Evolutionary conservation across 2,797 vertebrate genomes (phyloP).

Genomic region (Halcyon badia): DNA sequence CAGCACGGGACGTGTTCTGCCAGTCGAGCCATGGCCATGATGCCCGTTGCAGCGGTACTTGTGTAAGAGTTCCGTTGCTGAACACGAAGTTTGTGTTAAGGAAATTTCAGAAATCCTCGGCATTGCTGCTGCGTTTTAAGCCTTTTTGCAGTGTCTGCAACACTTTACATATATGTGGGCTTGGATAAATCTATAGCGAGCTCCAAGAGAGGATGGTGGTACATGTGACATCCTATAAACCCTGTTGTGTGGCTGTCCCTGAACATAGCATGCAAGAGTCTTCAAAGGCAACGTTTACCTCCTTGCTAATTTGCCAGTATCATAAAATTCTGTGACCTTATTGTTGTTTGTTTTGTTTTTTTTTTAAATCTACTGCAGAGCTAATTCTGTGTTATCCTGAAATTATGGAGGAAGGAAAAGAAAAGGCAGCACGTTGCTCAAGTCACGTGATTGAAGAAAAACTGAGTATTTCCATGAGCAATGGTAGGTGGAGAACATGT

Average conservation of each 20-base stretch:
- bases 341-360: not conserved
- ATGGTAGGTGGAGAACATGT: not conserved
- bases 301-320: not conserved
- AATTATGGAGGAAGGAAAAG: constrained; percentile 29
- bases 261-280: not conserved
- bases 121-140: not conserved
- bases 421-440: not conserved
- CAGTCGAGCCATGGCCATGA: accelerated
- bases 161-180: accelerated
- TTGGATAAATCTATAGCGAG: accelerated
- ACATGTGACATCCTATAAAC: not conserved
- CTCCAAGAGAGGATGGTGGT: not conserved
- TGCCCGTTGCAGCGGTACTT: too few species aligned
- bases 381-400: not conserved
- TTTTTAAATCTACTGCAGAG: not conserved
- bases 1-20: not conserved
- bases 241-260: accelerated
- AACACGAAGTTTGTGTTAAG: accelerated
- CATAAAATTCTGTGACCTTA: not conserved
- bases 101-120: not conserved
- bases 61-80: not conserved
- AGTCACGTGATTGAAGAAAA: not conserved
- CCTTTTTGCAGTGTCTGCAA: not conserved
- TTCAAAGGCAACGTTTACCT: not conserved
- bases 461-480: not conserved